Evolutionary conservation across 2,113 vertebrate genomes (phyloP).

Genomic region (Gila orcuttii): DNA sequence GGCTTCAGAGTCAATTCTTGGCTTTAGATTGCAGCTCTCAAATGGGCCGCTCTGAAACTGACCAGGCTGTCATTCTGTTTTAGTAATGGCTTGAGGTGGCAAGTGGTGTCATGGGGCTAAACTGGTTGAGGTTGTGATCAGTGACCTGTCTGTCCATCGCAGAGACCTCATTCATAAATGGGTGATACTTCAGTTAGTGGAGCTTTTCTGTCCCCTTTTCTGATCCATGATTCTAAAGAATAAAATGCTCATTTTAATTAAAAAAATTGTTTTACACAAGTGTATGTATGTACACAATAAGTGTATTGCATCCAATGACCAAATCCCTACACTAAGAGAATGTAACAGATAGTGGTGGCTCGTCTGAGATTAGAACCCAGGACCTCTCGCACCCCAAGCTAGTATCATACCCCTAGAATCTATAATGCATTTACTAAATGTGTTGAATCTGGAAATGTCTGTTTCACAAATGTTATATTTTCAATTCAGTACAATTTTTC

Average conservation of each 20-base stretch:
- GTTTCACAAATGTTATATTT: not conserved
- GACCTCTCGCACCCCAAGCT: too few species aligned
- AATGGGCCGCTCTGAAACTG: constrained; percentile 10
- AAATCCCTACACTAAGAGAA: too few species aligned
- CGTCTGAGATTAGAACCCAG: too few species aligned
- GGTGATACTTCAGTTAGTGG: not conserved
- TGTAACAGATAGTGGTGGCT: too few species aligned
- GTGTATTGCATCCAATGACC: too few species aligned
- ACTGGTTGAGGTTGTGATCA: not conserved
- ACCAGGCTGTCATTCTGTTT: not conserved
- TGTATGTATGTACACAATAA: too few species aligned
- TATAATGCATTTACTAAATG: not conserved
- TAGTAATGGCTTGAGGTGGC: constrained; percentile 3
- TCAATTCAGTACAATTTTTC: not conserved
- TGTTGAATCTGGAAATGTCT: not conserved
- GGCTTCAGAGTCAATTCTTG: constrained; percentile 30
- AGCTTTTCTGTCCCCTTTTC: not conserved
- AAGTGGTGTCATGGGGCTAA: constrained; percentile 16
- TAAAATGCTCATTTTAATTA: not conserved
- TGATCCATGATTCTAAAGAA: not conserved
- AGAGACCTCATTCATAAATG: not conserved
- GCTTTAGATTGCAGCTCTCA: constrained; percentile 17
- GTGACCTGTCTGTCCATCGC: constrained; percentile 32
- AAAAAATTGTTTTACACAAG: too few species aligned
- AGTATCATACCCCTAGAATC: too few species aligned